These are phyloP conservation scores for Perdita meconis DNA, from an alignment of 2,888 invertebrate genomes.

Conservation along the genomic window DNA sequence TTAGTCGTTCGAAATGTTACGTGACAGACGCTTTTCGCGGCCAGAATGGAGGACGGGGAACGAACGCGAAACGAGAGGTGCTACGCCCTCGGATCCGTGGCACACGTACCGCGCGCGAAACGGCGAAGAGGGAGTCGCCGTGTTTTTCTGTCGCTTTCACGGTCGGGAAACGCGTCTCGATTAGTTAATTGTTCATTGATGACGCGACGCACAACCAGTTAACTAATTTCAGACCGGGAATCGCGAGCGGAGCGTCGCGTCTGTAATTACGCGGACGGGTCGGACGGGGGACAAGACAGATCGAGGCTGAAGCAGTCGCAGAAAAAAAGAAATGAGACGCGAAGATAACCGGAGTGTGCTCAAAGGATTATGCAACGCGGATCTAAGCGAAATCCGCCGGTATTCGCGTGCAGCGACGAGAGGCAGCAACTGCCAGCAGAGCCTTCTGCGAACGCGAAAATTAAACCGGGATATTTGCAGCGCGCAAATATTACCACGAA, in stretches of 20 bases:
- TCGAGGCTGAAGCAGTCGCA: background rate
- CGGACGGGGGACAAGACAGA: background rate
- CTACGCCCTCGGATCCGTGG: background rate
- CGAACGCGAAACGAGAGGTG: background rate
- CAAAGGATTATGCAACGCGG: conserved; percentile 37
- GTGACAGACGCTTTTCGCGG: conserved; percentile 13
- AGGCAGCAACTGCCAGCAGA: background rate
- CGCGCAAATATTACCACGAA: conserved; percentile 13
- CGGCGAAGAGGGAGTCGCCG: no score
- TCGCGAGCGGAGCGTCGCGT: background rate
- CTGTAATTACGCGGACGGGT: conserved; percentile 32
- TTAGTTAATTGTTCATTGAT: conserved; percentile 46
- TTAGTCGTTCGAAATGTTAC: conserved; percentile 46
- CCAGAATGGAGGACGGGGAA: background rate
- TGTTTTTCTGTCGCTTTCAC: background rate
- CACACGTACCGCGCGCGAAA: no score
- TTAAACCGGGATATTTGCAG: conserved; percentile 23
- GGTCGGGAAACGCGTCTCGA: background rate
- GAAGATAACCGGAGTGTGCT: conserved; percentile 34
- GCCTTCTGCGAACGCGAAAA: conserved; percentile 16
- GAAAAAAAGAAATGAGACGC: conserved; percentile 13
- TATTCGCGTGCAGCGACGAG: conserved; percentile 1
- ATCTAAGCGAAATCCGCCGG: conserved; percentile 19
- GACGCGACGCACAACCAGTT: conserved; percentile 25
- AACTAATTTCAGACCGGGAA: conserved; percentile 39